These are phyloP conservation scores for Micoletzkya japonica DNA, from an alignment of 2,888 invertebrate species.

Conservation along the genomic window DNA sequence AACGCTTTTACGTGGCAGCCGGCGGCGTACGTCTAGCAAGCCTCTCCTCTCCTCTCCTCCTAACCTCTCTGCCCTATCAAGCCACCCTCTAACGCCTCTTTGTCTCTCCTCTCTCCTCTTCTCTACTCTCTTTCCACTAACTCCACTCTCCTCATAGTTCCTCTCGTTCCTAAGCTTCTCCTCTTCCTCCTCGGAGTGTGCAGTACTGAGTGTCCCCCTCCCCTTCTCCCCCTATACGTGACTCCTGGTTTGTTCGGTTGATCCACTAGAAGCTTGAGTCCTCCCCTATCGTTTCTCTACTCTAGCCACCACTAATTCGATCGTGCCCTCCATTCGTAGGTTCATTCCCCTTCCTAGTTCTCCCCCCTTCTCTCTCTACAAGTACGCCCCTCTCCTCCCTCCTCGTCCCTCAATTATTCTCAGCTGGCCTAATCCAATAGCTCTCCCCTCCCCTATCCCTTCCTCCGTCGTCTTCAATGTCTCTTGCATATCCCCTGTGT, in stretches of 20 bases:
- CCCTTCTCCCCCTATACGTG: constrained; percentile 1
- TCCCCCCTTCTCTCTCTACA: constrained; percentile 5
- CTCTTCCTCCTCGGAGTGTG: not conserved
- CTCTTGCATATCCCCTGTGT: too few species aligned
- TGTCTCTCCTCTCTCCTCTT: not conserved
- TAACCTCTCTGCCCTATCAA: not conserved
- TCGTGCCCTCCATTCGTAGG: too few species aligned
- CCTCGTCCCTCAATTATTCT: constrained; percentile 3
- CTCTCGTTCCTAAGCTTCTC: not conserved
- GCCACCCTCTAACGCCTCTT: not conserved
- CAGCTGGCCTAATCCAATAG: too few species aligned
- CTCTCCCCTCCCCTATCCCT: constrained; percentile 4
- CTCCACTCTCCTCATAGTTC: not conserved
- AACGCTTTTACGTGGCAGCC: constrained; percentile 39
- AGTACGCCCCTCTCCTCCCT: not conserved
- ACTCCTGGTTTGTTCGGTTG: too few species aligned
- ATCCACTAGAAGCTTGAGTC: too few species aligned
- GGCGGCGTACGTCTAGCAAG: constrained; percentile 42
- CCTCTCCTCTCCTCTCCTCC: constrained; percentile 67
- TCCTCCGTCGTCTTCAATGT: too few species aligned
- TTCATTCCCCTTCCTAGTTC: too few species aligned
- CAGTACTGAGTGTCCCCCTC: constrained; percentile 8
- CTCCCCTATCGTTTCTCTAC: too few species aligned
- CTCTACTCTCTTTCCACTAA: not conserved
- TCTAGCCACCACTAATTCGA: too few species aligned